A percentile compares a stretch with the other conserved stretches of the same genome.
Conservation (phyloP, 2,888 invertebrate genomes). For the Himalopsyche tibetana region DNA sequence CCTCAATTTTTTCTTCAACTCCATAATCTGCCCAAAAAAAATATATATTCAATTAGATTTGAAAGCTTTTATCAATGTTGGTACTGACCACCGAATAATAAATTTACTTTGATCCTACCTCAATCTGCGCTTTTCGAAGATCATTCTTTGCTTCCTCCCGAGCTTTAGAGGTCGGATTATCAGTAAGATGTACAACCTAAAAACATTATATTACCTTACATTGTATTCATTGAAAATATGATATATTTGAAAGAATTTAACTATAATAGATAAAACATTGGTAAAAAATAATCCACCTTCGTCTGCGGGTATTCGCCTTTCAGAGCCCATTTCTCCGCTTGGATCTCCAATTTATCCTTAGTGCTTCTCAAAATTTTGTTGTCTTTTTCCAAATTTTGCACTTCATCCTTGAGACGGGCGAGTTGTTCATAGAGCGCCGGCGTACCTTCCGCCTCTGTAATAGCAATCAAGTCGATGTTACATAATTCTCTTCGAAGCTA, state of each 20-base stretch:
- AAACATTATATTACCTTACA: slow-evolving; percentile 21
- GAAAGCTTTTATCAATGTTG: background rate
- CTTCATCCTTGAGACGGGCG: slow-evolving; percentile 78
- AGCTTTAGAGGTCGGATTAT: slow-evolving; percentile 85
- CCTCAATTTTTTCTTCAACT: slow-evolving; percentile 77
- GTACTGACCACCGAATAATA: background rate
- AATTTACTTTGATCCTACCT: slow-evolving; percentile 72
- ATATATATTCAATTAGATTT: background rate
- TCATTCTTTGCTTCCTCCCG: slow-evolving; percentile 81
- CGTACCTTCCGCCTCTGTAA: slow-evolving; percentile 67
- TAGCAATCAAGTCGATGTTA: background rate
- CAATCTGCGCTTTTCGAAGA: slow-evolving; percentile 83
- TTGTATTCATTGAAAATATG: background rate
- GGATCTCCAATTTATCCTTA: slow-evolving; percentile 81
- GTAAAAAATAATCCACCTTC: slow-evolving; percentile 45
- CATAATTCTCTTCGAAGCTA: background rate
- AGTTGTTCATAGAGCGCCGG: slow-evolving; percentile 76
- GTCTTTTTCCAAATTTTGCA: slow-evolving; percentile 76
- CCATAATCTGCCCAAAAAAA: slow-evolving; percentile 69
- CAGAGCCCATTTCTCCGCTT: slow-evolving; percentile 77
- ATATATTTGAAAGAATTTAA: background rate
- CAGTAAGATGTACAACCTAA: slow-evolving; percentile 80
- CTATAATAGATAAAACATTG: too few species aligned
- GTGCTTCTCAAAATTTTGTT: slow-evolving; percentile 75
- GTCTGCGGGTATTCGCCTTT: slow-evolving; percentile 56